These are phyloP conservation scores for Chauna torquata DNA, from an alignment of 2,113 vertebrate genomes.

Conservation along the genomic window DNA sequence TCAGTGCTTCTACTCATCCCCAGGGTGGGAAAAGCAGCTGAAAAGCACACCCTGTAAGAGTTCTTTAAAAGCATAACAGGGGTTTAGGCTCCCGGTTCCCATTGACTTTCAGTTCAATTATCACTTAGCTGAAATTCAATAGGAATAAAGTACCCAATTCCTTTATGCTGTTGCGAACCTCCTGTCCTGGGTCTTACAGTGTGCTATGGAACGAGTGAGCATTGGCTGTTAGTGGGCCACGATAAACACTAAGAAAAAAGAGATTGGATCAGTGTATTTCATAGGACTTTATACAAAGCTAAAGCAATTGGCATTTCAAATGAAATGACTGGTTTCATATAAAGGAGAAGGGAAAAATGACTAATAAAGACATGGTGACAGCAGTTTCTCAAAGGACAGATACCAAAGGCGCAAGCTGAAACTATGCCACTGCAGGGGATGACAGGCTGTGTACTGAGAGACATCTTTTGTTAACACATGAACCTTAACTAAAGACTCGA, in stretches of 20 bases:
- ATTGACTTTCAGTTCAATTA: slow-evolving; percentile 45
- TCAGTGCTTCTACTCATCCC: neutral
- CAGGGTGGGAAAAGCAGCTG: neutral
- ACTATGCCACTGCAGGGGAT: neutral
- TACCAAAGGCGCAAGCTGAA: slow-evolving; percentile 17
- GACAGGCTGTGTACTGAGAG: neutral
- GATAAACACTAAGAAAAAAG: slow-evolving; percentile 28
- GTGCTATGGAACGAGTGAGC: neutral
- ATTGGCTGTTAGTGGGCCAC: slow-evolving; percentile 1
- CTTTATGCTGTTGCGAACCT: slow-evolving; percentile 13
- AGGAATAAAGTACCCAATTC: slow-evolving; percentile 18
- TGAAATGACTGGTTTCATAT: neutral
- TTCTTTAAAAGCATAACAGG: neutral
- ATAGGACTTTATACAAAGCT: slow-evolving; percentile 15
- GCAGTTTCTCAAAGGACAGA: slow-evolving; percentile 5
- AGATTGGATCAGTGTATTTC: slow-evolving; percentile 17
- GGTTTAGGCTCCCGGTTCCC: neutral
- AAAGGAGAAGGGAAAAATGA: slow-evolving; percentile 22
- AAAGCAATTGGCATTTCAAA: neutral
- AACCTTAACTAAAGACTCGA: neutral
- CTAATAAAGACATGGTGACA: neutral
- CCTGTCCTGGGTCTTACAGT: neutral
- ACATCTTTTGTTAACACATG: neutral
- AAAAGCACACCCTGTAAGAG: neutral
- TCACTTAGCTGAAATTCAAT: slow-evolving; percentile 37